Evolutionary conservation across 2,888 invertebrate genomes (phyloP).

Genomic region (Lepidocyrtinus sp.): DNA sequence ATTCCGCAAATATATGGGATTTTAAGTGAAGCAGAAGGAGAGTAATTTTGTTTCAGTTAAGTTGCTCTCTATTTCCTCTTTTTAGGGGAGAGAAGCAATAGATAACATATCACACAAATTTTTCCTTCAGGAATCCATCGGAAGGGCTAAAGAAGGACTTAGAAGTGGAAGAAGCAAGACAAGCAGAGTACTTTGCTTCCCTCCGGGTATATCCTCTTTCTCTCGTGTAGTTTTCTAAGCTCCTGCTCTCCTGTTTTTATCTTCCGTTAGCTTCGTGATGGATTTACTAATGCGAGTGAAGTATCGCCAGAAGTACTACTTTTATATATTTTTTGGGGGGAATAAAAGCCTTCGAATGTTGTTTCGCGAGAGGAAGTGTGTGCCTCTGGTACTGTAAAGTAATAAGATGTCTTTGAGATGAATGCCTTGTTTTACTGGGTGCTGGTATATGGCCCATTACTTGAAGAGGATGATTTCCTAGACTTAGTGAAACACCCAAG

Average conservation of each 20-base stretch:
- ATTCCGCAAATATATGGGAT: constrained; percentile 37
- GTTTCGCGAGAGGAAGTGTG: not conserved
- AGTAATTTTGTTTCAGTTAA: constrained; percentile 57
- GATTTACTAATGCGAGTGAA: constrained; percentile 44
- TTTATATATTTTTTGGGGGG: not conserved
- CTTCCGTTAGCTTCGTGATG: constrained; percentile 43
- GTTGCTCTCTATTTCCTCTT: constrained; percentile 21
- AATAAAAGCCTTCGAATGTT: not conserved
- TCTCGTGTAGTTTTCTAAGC: constrained; percentile 25
- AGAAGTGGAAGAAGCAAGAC: constrained; percentile 18
- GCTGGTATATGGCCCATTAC: constrained; percentile 31
- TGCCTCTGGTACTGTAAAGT: not conserved
- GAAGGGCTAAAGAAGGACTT: constrained; percentile 6
- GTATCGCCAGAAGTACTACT: not conserved
- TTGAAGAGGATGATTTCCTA: not conserved
- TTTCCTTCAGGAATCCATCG: constrained; percentile 17
- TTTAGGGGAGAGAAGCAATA: constrained; percentile 30
- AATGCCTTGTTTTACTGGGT: not conserved
- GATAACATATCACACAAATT: constrained; percentile 31
- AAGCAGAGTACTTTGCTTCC: constrained; percentile 29
- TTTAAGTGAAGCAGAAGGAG: constrained; percentile 42
- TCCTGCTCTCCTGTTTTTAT: constrained; percentile 26
- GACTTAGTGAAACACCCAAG: not conserved
- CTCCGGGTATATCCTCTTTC: constrained; percentile 45
- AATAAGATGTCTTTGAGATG: not conserved